phyloP scores from a whole-genome alignment of 2,113 vertebrate genomes.

The Aphyosemion australe region DNA sequence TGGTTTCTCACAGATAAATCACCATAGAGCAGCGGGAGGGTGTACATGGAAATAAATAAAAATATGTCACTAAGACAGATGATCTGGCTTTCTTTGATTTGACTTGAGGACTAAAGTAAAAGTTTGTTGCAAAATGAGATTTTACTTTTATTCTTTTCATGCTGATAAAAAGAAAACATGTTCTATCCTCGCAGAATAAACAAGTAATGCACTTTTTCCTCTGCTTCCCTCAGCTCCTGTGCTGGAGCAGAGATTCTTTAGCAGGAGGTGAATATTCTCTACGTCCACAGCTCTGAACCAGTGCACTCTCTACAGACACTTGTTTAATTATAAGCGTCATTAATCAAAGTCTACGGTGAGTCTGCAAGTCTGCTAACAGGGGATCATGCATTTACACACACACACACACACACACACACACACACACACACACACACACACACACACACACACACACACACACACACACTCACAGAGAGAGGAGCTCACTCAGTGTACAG shows the following conservation, averaged over 20 bases:
- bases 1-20: no score
- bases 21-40: no score
- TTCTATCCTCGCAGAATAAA: background rate
- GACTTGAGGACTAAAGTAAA: no score
- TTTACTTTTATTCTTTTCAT: no score
- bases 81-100: no score
- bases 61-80: no score
- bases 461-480: constrained; percentile 23
- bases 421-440: constrained; percentile 2
- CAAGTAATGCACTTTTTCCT: background rate
- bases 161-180: no score
- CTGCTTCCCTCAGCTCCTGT: background rate
- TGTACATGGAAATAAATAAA: no score
- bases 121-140: no score
- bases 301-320: constrained; percentile 55
- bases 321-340: constrained; percentile 72
- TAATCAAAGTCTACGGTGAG: constrained; percentile 71
- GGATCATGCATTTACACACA: constrained; percentile 38
- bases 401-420: constrained; percentile 2
- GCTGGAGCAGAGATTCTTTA: constrained; percentile 39
- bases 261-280: constrained; percentile 26
- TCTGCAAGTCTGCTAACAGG: constrained; percentile 62
- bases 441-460: constrained; percentile 10
- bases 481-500: constrained; percentile 10
- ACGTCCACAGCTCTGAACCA: constrained; percentile 50